Conservation (phyloP, 2,888 invertebrate genomes). For the Acanthosoma haemorrhoidale region DNA sequence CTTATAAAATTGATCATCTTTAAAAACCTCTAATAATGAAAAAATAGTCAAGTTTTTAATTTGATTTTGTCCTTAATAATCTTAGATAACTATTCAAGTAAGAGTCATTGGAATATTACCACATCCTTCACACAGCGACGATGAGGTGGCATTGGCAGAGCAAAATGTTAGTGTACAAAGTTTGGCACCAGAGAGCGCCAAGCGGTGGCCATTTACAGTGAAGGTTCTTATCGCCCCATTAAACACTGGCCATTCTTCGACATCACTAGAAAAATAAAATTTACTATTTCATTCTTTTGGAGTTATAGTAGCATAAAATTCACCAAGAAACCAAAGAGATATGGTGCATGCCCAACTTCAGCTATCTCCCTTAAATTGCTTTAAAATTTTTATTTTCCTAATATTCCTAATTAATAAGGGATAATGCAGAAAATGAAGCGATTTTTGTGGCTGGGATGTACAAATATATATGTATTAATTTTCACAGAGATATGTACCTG, state of each 20-base stretch:
- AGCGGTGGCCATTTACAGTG: constrained; percentile 16
- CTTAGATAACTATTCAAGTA: background rate
- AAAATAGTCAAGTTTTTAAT: no score
- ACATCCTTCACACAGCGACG: constrained; percentile 15
- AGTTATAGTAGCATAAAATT: background rate
- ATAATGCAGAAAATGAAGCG: no score
- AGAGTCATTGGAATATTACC: background rate
- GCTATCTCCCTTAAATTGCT: no score
- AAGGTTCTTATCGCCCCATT: constrained; percentile 11
- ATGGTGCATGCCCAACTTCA: background rate
- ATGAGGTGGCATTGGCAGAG: constrained; percentile 6
- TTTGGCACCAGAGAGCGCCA: background rate
- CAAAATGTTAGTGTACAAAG: constrained; percentile 19
- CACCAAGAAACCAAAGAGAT: background rate
- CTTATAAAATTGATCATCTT: no score
- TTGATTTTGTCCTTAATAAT: constrained; percentile 19
- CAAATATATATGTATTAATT: no score
- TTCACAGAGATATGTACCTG: no score
- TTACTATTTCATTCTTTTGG: no score
- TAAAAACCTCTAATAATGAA: no score
- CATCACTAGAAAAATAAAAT: constrained; percentile 21
- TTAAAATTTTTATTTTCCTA: no score
- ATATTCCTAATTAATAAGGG: no score
- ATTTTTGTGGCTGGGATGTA: no score
- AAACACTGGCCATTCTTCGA: constrained; percentile 32